Evolutionary conservation across 2,888 invertebrate genomes (phyloP), one percentile per base, ranked within the genome.

Genomic region (Oxycera nigricornis): DNA sequence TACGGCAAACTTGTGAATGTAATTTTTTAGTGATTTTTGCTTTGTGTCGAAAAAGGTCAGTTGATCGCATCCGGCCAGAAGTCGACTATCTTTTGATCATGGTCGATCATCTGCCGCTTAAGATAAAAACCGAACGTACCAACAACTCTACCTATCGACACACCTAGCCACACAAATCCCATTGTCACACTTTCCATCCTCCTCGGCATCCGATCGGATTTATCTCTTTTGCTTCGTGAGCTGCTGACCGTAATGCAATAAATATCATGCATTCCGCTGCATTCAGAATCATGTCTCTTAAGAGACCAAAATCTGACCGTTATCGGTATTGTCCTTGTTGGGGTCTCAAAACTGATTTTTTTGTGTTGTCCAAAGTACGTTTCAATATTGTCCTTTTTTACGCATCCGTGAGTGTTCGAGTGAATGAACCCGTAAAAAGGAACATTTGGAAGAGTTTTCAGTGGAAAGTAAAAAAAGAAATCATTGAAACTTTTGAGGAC

Each of bases 321-420:
- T 14, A 11, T 17, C 46, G 46, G 11, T 14, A 11, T 46, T 46
- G 14, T 46, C 2, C 46, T 46, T 46, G n/a, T 14, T 3, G 11
- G 46, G 17, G 3, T 46, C 14, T n/a, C 17, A 14, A 14, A 17
- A n/a, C 17, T 14, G 14, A 26, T 9, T 24, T 57, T 57, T 57
- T 57, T 57, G 3, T 20, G 7, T 14, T 57, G 4, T 20, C 14
- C 57, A 7, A 57, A 9, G 22, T 6, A 26, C 57, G 3, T 24
- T 52, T 20, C 14, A 6, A 7, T 2, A 24, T 24, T 57, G 57
- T 57, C 57, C 57, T 57, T 57, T 57, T 57, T 57, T 57, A 57
- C 57, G 26, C 26, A 9, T 57, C 22, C 57, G 2, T 17, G 22
- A 57, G 57, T 2, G 7, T 24, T 20, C 26, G 22, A 11, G 17